These are phyloP conservation scores for Megaceryle torquata DNA, from an alignment of 2,113 vertebrate species.

Conservation along the genomic window DNA sequence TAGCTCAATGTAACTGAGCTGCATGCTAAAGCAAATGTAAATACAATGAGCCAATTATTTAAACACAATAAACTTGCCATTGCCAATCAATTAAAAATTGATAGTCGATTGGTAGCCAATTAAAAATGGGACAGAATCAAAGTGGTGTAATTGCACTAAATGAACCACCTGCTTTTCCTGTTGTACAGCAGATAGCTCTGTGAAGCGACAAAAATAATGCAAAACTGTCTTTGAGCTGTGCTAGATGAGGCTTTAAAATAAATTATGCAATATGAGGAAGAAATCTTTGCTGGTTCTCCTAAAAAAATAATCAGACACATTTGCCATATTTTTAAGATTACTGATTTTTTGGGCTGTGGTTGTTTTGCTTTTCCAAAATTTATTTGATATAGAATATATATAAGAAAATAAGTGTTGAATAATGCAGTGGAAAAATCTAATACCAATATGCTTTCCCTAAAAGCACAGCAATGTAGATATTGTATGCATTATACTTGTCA, in stretches of 20 bases:
- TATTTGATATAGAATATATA: neutral
- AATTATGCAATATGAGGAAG: neutral
- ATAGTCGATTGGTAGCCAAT: neutral
- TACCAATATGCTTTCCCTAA: neutral
- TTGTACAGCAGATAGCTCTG: neutral
- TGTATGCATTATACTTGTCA: neutral
- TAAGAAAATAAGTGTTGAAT: neutral
- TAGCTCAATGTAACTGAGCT: neutral
- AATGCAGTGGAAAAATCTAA: neutral
- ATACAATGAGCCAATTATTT: constrained; percentile 5
- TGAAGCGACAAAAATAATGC: neutral
- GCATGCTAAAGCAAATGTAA: constrained; percentile 11
- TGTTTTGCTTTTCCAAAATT: neutral
- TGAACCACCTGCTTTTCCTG: neutral
- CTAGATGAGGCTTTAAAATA: neutral
- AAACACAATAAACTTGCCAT: neutral
- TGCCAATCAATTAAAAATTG: neutral
- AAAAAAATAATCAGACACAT: neutral
- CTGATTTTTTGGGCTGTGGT: neutral
- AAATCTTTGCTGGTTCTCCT: neutral
- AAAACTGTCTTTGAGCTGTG: neutral
- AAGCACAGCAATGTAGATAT: neutral
- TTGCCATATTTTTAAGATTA: constrained; percentile 22
- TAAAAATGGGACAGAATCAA: neutral
- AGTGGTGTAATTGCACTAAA: neutral